Conservation (phyloP, 2,888 invertebrate species). For the Lydus trimaculatus region DNA sequence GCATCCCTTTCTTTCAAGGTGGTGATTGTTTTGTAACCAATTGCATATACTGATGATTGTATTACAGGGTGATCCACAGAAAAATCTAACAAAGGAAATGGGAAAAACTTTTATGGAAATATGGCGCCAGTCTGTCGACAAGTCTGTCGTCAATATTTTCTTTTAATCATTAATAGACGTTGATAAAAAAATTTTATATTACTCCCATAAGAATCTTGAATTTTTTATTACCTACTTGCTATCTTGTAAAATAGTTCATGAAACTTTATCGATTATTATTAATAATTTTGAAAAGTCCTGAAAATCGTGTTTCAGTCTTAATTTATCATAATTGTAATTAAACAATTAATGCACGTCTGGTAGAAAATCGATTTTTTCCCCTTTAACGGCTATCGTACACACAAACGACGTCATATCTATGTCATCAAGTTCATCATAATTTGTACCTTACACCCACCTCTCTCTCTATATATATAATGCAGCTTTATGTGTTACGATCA, state of each 20-base stretch:
- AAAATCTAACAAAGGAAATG: neutral
- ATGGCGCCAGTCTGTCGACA: neutral
- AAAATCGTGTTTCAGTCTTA: neutral
- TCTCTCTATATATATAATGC: too few relatives aligned
- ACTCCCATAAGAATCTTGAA: neutral
- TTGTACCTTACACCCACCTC: neutral
- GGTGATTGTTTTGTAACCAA: too few relatives aligned
- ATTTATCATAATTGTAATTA: neutral
- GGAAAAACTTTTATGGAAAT: neutral
- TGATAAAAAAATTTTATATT: neutral
- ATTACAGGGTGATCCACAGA: neutral
- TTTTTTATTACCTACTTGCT: neutral
- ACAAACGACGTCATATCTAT: slow-evolving; percentile 4
- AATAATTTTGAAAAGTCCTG: neutral
- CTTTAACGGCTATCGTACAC: neutral
- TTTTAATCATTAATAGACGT: neutral
- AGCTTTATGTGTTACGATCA: neutral
- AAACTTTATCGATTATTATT: too few relatives aligned
- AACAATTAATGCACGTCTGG: too few relatives aligned
- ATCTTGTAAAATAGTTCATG: too few relatives aligned
- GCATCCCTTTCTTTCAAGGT: neutral
- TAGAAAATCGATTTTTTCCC: neutral
- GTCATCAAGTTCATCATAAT: slow-evolving; percentile 13
- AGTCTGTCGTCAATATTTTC: neutral
- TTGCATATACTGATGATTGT: too few relatives aligned